These are phyloP conservation scores for Zoanthus gigantus DNA, from an alignment of 92 coral and sea anemone genomes.

Conservation along the genomic window DNA sequence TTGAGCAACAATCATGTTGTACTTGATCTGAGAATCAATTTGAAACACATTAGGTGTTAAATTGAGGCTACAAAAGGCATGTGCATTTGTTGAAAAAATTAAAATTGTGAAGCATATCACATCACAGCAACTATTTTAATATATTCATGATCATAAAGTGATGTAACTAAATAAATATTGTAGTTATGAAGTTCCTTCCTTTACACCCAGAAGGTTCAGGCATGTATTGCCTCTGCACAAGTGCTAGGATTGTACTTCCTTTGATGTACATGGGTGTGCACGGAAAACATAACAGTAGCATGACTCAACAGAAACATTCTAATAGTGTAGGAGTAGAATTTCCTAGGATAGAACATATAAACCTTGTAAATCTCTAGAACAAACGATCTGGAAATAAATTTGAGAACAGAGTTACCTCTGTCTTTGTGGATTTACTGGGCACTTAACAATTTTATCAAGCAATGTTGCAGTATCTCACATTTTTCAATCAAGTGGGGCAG, in stretches of 20 bases:
- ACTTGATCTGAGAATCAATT: no score
- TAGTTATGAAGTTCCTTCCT: neutral
- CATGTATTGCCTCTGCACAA: neutral
- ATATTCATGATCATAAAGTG: constrained; percentile 15
- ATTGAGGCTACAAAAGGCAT: no score
- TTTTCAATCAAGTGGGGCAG: no score
- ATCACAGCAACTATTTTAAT: constrained; percentile 20
- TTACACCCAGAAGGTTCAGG: constrained; percentile 18
- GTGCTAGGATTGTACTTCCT: constrained; percentile 30
- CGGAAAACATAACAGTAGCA: neutral
- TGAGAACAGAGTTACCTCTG: neutral
- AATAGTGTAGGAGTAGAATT: neutral
- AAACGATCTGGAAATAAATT: neutral
- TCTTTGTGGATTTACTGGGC: neutral
- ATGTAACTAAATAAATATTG: constrained; percentile 33
- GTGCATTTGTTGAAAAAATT: no score
- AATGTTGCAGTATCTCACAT: no score
- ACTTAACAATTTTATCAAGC: no score
- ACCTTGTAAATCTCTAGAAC: neutral
- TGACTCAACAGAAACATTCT: neutral
- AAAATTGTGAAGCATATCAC: neutral
- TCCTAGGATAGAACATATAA: neutral
- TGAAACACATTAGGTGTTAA: no score
- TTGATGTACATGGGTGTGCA: constrained; percentile 10
- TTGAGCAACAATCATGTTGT: no score